Evolutionary conservation across 2,113 vertebrate genomes (phyloP), one percentile per base, ranked within the genome.

Genomic region (Grammomys surdaster): DNA sequence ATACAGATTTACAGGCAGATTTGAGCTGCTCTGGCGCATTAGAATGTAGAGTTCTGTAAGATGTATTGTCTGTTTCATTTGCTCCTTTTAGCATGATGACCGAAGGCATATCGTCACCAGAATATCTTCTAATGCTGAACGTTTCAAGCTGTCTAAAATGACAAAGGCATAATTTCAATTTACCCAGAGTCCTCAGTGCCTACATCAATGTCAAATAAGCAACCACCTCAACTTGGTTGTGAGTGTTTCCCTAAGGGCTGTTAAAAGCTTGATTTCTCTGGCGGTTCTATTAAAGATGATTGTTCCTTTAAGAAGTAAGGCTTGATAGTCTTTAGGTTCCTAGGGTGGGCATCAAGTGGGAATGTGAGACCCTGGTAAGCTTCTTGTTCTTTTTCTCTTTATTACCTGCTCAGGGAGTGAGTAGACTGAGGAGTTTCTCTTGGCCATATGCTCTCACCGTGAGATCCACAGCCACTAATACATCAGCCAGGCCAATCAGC

Each of bases 61-160:
- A 70, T 31, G 19, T 84, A 77, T 33, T 13, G 7, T 70, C 17
- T 24, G 26, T 73, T 43, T 90, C 31, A 51, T 90, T 96, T 28
- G n/a, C 82, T 92, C 85, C 58, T 82, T 93, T 93, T 94, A 69
- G 28, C 33, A 36, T 48, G 87, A 63, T 6, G 36, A 90, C 28
- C 13, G 28, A 58, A 75, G 73, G 11, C 2, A 40, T 56, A 54
- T 14, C 51, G 17, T 26, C 26, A 7, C 20, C 11, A 72, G 31
- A 80, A 40, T 72, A 40, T 60, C 31, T 88, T 75, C 1, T 5
- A n/a, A n/a, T 56, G 19, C 28, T 73, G 36, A 63, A 75, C 16
- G 81, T 89, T 90, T 72, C 48, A 88, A 31, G n/a, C 14, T 60
- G 26, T 26, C n/a, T 58, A 11, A 54, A 88, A 40, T 81, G 31